Conservation (phyloP, 2,113 vertebrate species). For the Neogale vison region DNA sequence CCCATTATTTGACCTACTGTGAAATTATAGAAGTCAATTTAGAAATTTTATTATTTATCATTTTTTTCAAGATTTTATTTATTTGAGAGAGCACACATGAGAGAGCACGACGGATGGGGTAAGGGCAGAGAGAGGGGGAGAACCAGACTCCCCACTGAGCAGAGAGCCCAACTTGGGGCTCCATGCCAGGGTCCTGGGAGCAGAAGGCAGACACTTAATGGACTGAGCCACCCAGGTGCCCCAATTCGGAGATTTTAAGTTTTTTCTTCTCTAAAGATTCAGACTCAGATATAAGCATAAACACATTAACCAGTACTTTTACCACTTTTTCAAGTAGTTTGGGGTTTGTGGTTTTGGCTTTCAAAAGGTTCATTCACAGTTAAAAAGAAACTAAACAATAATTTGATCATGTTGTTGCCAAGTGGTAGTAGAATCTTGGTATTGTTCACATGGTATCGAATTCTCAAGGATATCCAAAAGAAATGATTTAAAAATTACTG, state of each 20-base stretch:
- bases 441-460: not conserved
- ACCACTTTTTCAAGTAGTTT: conserved; percentile 4
- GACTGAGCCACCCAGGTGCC: not conserved
- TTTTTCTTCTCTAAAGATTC: not conserved
- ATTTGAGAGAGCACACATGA: not conserved
- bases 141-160: not conserved
- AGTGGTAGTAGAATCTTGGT: not conserved
- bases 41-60: not conserved
- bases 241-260: not conserved
- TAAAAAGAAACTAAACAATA: not conserved
- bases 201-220: not conserved
- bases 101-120: not conserved
- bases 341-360: not conserved
- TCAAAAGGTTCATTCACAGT: conserved; percentile 18
- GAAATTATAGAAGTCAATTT: not conserved
- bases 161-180: not conserved
- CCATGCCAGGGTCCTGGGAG: not conserved
- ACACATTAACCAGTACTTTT: conserved; percentile 9
- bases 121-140: not conserved
- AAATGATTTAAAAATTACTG: not conserved
- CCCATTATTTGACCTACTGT: not conserved
- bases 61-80: not conserved
- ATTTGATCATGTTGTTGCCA: not conserved
- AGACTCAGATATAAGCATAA: not conserved
- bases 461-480: not conserved